Base-by-base conservation (phyloP, 1,140 invertebrate species). In the Holcopasites calliopsidis region DNA sequence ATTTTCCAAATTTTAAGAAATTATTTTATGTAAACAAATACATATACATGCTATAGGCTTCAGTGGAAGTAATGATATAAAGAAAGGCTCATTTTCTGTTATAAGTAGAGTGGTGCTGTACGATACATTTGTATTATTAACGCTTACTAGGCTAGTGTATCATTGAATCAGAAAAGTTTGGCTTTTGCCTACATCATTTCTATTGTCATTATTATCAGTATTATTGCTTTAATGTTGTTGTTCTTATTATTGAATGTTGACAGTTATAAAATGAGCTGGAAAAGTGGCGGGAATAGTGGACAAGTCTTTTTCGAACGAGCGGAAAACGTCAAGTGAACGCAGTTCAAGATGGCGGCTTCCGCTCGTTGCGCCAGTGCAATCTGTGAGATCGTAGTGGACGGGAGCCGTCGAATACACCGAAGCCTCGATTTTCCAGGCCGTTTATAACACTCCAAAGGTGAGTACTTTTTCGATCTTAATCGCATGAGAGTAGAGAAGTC, bases 321-420 rank as follows among this genome's bases (percentile, higher is more conserved):
- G 72, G 71, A 78, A 78, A 74, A 58, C 42, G 58, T 65, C 66
- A 76, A 69, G 76, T 72, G 54, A 52, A 72, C 40, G 78, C 64
- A 60, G 47, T 73, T 55, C 75, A 77, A 89, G 60, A 91, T 91
- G 90, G 90, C 88, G 82, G 86, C 75, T 88, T 91, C 90, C 90
- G 89, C 77, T 85, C 76, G 87, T 89, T 83, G 83, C 86, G 86
- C 82, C 88, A 91, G 89, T 89, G 90, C 89, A 90, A 86, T 90
- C 88, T 87, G 89, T 88, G 87, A 90, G 86, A 89, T 87, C 89
- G 85, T 90, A 90, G 89, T 89, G 87, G 83, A 91, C 90, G 87
- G 88, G 84, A 90, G 85, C 86, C 76, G 85, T 90, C 89, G 89
- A 90, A 89, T 89, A 88, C 86, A 80, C 86, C 84, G 85, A 90